Percentiles rank a stretch among this genome's conserved stretches.
These are phyloP conservation scores for Pheosia gnoma DNA, from an alignment of 2,888 invertebrate genomes.

Conservation along the genomic window DNA sequence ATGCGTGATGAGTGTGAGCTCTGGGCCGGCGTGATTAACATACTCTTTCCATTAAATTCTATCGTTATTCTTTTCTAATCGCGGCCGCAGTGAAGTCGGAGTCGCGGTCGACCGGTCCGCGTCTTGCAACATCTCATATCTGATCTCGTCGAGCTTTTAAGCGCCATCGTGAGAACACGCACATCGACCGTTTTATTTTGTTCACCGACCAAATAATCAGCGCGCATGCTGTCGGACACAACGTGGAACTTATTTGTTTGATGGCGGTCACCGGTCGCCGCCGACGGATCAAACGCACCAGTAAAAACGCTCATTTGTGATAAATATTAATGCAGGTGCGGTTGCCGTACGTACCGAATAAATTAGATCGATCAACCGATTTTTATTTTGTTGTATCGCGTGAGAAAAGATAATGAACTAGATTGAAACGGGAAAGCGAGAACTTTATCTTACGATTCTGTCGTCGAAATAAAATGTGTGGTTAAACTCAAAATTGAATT, in stretches of 20 bases:
- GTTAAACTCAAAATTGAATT: slow-evolving; percentile 44
- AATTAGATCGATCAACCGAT: slow-evolving; percentile 71
- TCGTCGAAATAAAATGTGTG: slow-evolving; percentile 33
- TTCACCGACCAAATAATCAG: slow-evolving; percentile 34
- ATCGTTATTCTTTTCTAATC: slow-evolving; percentile 62
- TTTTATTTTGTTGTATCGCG: slow-evolving; percentile 64
- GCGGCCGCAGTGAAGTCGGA: slow-evolving; percentile 58
- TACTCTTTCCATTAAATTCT: slow-evolving; percentile 53
- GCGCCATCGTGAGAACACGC: slow-evolving; percentile 79
- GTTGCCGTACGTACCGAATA: slow-evolving; percentile 68
- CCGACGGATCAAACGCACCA: slow-evolving; percentile 48
- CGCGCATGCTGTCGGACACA: slow-evolving; percentile 30
- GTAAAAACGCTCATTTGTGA: slow-evolving; percentile 73
- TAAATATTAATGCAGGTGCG: slow-evolving; percentile 63
- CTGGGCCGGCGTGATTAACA: slow-evolving; percentile 50
- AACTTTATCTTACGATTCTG: slow-evolving; percentile 35
- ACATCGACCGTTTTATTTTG: slow-evolving; percentile 51
- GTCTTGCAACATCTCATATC: slow-evolving; percentile 70
- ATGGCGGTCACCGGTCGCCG: slow-evolving; percentile 22
- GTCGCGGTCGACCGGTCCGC: slow-evolving; percentile 67
- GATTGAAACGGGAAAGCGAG: slow-evolving; percentile 55
- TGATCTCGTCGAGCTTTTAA: slow-evolving; percentile 60
- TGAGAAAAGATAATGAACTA: slow-evolving; percentile 69
- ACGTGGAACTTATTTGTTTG: slow-evolving; percentile 24
- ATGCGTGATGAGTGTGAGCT: slow-evolving; percentile 43